Percentiles rank a stretch among this genome's conserved stretches.
These are phyloP conservation scores for Aegotheles bennettii DNA, from an alignment of 2,113 vertebrate species.

Conservation along the genomic window DNA sequence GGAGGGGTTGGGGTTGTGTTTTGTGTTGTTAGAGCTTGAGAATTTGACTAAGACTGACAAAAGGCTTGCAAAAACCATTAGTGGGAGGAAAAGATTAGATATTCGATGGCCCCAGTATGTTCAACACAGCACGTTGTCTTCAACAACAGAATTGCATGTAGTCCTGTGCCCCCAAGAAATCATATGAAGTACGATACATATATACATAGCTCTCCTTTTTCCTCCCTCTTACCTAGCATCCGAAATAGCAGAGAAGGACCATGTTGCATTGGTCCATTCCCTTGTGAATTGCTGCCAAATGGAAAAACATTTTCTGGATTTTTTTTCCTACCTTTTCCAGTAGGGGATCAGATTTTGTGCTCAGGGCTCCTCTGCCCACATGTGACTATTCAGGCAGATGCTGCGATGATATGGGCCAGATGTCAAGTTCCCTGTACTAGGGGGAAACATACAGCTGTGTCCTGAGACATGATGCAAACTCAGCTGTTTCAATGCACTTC, in stretches of 20 bases:
- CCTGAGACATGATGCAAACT: background rate
- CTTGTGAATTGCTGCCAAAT: background rate
- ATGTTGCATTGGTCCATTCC: background rate
- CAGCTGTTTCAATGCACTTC: background rate
- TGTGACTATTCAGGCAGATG: background rate
- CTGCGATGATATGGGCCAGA: background rate
- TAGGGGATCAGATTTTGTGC: background rate
- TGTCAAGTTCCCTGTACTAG: background rate
- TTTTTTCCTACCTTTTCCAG: background rate
- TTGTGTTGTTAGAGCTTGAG: background rate
- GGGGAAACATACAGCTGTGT: background rate
- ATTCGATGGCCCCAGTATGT: background rate
- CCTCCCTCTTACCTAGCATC: background rate
- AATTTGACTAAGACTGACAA: background rate
- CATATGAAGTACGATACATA: background rate
- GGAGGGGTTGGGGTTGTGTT: background rate
- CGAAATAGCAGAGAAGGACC: background rate
- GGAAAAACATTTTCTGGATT: background rate
- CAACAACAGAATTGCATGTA: background rate
- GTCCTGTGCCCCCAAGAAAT: accelerated
- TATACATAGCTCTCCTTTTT: background rate
- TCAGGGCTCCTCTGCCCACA: background rate
- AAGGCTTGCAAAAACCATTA: background rate
- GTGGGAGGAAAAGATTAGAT: background rate
- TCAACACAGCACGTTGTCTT: accelerated